Percentiles rank a stretch among this genome's conserved stretches.
Conservation (phyloP, 2,888 invertebrate genomes). For the Iselma pallidipennis region DNA sequence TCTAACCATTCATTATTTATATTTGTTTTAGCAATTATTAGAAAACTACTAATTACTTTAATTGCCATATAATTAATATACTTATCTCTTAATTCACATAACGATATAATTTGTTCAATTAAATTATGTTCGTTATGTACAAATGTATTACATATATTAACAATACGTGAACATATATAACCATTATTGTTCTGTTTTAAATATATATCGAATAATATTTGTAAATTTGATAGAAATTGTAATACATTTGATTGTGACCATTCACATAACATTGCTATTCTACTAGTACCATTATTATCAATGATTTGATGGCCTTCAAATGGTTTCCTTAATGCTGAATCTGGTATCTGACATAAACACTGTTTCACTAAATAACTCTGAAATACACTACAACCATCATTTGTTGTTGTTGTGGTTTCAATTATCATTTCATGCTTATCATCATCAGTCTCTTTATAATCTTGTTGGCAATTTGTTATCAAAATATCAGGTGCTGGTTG, state of each 20-base stretch:
- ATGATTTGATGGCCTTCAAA: slow-evolving; percentile 66
- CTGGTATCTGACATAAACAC: slow-evolving; percentile 77
- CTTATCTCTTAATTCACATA: slow-evolving; percentile 77
- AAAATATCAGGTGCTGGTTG: slow-evolving; percentile 43
- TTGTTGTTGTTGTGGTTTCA: slow-evolving; percentile 5
- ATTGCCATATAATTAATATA: slow-evolving; percentile 81
- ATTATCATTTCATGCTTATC: slow-evolving; percentile 11
- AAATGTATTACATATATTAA: slow-evolving; percentile 78
- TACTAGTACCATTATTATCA: slow-evolving; percentile 55
- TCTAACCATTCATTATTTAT: slow-evolving; percentile 81
- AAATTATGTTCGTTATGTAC: slow-evolving; percentile 81
- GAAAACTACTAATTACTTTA: slow-evolving; percentile 78
- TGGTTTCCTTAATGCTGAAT: slow-evolving; percentile 69
- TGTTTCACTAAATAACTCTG: slow-evolving; percentile 73
- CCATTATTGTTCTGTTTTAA: slow-evolving; percentile 82
- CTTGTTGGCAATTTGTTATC: slow-evolving; percentile 17
- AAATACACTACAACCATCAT: slow-evolving; percentile 48
- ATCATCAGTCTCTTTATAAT: background rate
- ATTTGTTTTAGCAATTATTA: slow-evolving; percentile 81
- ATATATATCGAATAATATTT: slow-evolving; percentile 82
- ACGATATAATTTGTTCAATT: slow-evolving; percentile 80
- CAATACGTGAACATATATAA: slow-evolving; percentile 78
- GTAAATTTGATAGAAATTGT: slow-evolving; percentile 81
- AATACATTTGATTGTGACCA: slow-evolving; percentile 72
- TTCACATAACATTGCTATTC: slow-evolving; percentile 61